These are phyloP conservation scores for Hylaea fasciaria DNA, from an alignment of 2,888 invertebrate species.

Conservation along the genomic window DNA sequence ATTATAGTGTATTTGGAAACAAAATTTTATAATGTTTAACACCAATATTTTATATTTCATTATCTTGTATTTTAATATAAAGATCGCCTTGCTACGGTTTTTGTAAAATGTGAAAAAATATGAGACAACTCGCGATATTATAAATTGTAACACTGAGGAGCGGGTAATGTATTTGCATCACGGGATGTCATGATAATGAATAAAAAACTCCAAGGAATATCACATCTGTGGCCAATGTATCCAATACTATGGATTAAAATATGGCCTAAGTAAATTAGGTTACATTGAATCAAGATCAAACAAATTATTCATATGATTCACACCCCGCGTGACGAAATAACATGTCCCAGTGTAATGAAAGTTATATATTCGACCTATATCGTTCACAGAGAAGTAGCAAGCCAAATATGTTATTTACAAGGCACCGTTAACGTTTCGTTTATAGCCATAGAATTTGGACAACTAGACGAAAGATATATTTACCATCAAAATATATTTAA, in stretches of 20 bases:
- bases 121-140: background rate
- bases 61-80: conserved; percentile 26
- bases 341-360: too few relatives aligned
- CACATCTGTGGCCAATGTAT: too few relatives aligned
- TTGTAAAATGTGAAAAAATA: conserved; percentile 13
- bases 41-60: conserved; percentile 61
- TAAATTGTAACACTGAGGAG: conserved; percentile 1
- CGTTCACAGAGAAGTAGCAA: conserved; percentile 7
- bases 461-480: conserved; percentile 28
- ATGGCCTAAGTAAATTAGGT: too few relatives aligned
- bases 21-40: conserved; percentile 53
- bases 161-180: background rate
- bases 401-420: conserved; percentile 31
- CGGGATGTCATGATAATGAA: background rate
- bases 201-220: too few relatives aligned
- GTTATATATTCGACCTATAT: too few relatives aligned
- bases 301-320: too few relatives aligned
- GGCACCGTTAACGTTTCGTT: conserved; percentile 21
- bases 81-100: conserved; percentile 3
- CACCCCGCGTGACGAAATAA: too few relatives aligned
- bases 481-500: conserved; percentile 44
- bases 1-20: conserved; percentile 48
- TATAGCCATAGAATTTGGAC: conserved; percentile 43
- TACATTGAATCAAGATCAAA: too few relatives aligned
- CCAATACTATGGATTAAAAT: too few relatives aligned